Percentiles rank a stretch among this genome's conserved stretches.
Evolutionary conservation across 1,140 invertebrate species (phyloP).

Genomic region (Ptiloglossa arizonensis): DNA sequence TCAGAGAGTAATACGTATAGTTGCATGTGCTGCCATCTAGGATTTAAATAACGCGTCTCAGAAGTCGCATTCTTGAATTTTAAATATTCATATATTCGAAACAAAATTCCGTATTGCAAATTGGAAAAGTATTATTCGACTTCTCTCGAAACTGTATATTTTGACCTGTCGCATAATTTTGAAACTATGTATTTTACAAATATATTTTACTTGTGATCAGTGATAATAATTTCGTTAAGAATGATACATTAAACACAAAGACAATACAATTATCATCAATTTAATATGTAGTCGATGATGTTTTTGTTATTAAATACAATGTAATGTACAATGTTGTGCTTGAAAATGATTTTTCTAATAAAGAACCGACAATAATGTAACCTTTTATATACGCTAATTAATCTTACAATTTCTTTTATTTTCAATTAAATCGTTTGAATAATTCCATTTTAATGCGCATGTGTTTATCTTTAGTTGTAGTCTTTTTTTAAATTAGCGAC

Average conservation of each 20-base stretch:
- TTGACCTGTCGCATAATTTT: too few relatives aligned
- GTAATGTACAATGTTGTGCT: constrained; percentile 2
- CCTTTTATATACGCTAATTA: neutral
- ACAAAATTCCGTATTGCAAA: too few relatives aligned
- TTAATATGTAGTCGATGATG: constrained; percentile 8
- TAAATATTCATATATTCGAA: too few relatives aligned
- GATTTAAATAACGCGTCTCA: too few relatives aligned
- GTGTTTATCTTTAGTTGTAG: neutral
- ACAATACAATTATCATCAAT: constrained; percentile 6
- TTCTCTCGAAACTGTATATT: too few relatives aligned
- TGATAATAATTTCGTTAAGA: neutral
- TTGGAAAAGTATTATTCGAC: too few relatives aligned
- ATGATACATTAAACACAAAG: neutral
- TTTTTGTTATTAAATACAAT: constrained; percentile 16
- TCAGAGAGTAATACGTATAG: too few relatives aligned
- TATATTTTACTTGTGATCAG: too few relatives aligned
- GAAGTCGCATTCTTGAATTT: too few relatives aligned
- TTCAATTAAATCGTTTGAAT: neutral
- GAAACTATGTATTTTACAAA: too few relatives aligned
- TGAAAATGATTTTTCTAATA: constrained; percentile 20
- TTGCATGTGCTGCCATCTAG: too few relatives aligned
- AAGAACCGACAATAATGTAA: neutral
- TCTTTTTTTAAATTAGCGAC: neutral
- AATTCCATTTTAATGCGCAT: neutral
- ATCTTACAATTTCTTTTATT: neutral